Evolutionary conservation across 1,140 invertebrate genomes (phyloP).

Genomic region (Leptinotarsa lineolata): DNA sequence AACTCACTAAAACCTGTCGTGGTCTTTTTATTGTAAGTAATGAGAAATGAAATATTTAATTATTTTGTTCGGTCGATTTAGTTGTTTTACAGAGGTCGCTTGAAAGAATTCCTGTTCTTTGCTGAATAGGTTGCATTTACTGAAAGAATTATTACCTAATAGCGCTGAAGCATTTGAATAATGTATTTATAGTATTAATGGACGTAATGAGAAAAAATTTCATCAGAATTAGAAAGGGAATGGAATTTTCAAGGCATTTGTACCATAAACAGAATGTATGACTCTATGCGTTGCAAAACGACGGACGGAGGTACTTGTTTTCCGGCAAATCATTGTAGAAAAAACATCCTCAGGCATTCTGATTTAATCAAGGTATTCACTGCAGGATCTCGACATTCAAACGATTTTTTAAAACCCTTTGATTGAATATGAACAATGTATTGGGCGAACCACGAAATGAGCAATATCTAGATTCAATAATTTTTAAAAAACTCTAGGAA

Average conservation of each 20-base stretch:
- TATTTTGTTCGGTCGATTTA: not conserved
- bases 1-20: constrained; percentile 5
- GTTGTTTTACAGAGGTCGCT: not conserved
- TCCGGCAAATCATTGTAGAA: too few species aligned
- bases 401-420: too few species aligned
- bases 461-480: too few species aligned
- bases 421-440: too few species aligned
- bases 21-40: not conserved
- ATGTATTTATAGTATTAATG: not conserved
- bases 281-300: not conserved
- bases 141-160: not conserved
- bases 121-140: not conserved
- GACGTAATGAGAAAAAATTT: not conserved
- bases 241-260: not conserved
- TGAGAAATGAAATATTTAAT: constrained; percentile 7
- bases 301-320: too few species aligned
- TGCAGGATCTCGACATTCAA: too few species aligned
- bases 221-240: not conserved
- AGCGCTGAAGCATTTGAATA: constrained; percentile 1
- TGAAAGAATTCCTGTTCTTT: not conserved
- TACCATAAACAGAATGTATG: not conserved
- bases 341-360: too few species aligned
- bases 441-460: too few species aligned
- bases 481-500: too few species aligned
- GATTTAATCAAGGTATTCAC: too few species aligned